Conservation (phyloP, 2,888 invertebrate genomes). For the Melieria omissa region DNA sequence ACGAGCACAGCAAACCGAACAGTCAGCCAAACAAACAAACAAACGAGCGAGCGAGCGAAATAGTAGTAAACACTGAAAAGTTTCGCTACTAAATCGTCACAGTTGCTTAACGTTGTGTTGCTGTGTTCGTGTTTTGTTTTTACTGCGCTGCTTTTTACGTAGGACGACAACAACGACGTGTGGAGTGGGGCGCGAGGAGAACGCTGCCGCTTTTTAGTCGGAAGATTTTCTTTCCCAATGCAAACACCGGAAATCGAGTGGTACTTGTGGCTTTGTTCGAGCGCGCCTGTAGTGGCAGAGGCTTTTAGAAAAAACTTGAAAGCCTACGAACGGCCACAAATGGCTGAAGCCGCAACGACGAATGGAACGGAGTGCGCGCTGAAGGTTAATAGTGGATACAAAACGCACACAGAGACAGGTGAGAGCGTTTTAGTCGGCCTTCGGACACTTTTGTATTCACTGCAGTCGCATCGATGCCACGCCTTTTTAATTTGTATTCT, state of each 20-base stretch:
- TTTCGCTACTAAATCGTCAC: conserved; percentile 15
- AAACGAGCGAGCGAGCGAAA: conserved; percentile 10
- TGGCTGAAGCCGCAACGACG: conserved; percentile 11
- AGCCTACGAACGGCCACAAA: conserved; percentile 23
- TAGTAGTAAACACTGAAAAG: neutral
- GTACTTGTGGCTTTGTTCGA: conserved; percentile 29
- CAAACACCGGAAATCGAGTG: conserved; percentile 21
- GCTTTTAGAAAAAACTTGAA: conserved; percentile 29
- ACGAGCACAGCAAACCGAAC: conserved; percentile 16
- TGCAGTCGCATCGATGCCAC: too few species aligned
- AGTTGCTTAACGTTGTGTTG: conserved; percentile 6
- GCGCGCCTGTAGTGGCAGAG: conserved; percentile 18
- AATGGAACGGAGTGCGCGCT: neutral
- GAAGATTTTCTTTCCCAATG: neutral
- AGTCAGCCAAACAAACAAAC: conserved; percentile 8
- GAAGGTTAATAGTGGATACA: too few species aligned
- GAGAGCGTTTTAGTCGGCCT: too few species aligned
- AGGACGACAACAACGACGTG: too few species aligned
- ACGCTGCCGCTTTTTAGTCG: too few species aligned
- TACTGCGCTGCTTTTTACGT: too few species aligned
- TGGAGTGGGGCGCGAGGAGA: too few species aligned
- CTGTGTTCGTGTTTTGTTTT: too few species aligned
- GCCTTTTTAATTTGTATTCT: too few species aligned
- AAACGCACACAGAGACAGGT: too few species aligned
- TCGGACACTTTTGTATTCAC: too few species aligned